Conservation (phyloP, 2,888 invertebrate genomes). For the Synanthedon formicaeformis region DNA sequence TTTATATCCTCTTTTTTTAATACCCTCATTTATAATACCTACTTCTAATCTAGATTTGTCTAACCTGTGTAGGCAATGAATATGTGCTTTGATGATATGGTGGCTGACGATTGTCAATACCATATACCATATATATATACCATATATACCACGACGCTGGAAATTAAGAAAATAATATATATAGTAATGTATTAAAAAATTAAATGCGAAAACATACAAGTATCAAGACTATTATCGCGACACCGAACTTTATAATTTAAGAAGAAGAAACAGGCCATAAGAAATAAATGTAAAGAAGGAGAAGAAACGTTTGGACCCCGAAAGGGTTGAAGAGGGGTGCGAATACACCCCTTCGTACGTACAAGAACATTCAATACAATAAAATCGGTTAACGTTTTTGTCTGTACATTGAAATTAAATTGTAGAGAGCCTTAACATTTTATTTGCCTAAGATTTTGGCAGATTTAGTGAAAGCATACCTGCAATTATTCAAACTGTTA, state of each 20-base stretch:
- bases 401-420: conserved; percentile 2
- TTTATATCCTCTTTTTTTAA: too few relatives aligned
- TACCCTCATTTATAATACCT: too few relatives aligned
- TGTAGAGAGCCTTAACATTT: too few relatives aligned
- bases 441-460: too few relatives aligned
- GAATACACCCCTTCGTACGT: conserved; percentile 48
- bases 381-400: conserved; percentile 1
- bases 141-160: too few relatives aligned
- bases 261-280: conserved; percentile 72
- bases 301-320: conserved; percentile 66
- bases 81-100: too few relatives aligned
- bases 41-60: too few relatives aligned
- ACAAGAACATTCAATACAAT: conserved; percentile 6
- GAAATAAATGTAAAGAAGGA: conserved; percentile 71
- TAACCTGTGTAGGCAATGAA: too few relatives aligned
- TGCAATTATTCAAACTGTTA: too few relatives aligned
- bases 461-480: too few relatives aligned
- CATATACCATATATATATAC: too few relatives aligned
- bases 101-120: too few relatives aligned
- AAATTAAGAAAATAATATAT: background rate
- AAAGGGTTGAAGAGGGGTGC: conserved; percentile 67
- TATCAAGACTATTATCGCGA: conserved; percentile 38
- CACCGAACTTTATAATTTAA: conserved; percentile 64
- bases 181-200: background rate
- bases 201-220: conserved; percentile 16